These are phyloP conservation scores for Grantiella picta DNA, from an alignment of 2,113 vertebrate species.

Conservation along the genomic window DNA sequence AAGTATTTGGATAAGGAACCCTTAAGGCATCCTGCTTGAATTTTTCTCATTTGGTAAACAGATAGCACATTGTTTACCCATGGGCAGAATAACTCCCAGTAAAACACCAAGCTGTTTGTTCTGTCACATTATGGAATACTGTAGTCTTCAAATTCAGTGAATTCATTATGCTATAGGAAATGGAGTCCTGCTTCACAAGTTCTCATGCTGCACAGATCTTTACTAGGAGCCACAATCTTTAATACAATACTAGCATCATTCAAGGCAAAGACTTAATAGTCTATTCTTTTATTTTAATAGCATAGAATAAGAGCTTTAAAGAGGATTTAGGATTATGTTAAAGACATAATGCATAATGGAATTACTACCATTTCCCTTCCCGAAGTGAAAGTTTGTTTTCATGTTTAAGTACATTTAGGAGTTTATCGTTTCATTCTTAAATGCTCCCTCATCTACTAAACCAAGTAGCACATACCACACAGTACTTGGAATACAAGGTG, in stretches of 20 bases:
- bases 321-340: constrained; percentile 45
- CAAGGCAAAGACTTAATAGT: background rate
- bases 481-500: background rate
- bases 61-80: background rate
- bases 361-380: constrained; percentile 25
- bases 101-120: background rate
- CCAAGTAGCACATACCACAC: background rate
- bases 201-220: background rate
- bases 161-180: background rate
- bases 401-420: background rate
- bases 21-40: background rate
- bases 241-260: background rate
- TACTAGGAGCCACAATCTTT: background rate
- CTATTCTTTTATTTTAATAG: constrained; percentile 34
- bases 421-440: background rate
- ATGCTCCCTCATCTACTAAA: background rate
- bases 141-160: background rate
- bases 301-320: constrained; percentile 35
- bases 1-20: background rate
- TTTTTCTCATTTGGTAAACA: background rate
- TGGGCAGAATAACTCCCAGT: background rate
- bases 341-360: constrained; percentile 3
- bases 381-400: constrained; percentile 47
- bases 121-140: background rate
- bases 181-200: background rate